These are phyloP conservation scores for Euura saliciscinereae DNA, from an alignment of 1,140 invertebrate genomes.

Conservation along the genomic window DNA sequence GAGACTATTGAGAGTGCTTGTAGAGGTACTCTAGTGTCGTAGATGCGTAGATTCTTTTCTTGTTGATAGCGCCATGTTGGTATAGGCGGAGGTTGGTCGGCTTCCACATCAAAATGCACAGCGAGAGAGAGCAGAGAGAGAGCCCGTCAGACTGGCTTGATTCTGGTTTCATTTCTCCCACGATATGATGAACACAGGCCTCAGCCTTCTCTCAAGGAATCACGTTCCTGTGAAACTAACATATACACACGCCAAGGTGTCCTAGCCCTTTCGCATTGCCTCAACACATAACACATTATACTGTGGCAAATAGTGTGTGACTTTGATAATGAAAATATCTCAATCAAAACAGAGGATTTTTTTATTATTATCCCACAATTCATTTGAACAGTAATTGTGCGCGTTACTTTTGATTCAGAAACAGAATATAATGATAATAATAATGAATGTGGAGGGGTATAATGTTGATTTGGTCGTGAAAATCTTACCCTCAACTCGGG, in stretches of 20 bases:
- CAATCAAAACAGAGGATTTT: background rate
- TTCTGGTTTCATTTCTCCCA: conserved; percentile 36
- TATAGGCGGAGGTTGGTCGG: conserved; percentile 35
- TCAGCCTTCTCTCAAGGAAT: conserved; percentile 50
- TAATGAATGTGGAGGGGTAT: background rate
- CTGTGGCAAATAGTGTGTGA: background rate
- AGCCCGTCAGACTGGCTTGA: conserved; percentile 31
- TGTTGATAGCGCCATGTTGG: conserved; percentile 34
- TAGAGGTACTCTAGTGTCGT: conserved; percentile 54
- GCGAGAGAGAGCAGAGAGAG: conserved; percentile 33
- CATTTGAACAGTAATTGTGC: background rate
- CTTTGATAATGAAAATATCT: background rate
- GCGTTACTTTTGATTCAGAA: background rate
- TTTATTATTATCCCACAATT: background rate
- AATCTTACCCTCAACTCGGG: background rate
- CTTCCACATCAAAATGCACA: conserved; percentile 35
- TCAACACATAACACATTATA: background rate
- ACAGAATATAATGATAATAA: background rate
- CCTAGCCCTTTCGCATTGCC: conserved; percentile 28
- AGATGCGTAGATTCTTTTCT: conserved; percentile 41
- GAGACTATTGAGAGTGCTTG: conserved; percentile 53
- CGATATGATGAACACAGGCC: conserved; percentile 46
- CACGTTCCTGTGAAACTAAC: conserved; percentile 61
- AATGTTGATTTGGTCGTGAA: background rate
- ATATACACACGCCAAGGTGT: conserved; percentile 60